A percentile compares a stretch with the other conserved stretches of the same genome.
Conservation (phyloP, 2,888 invertebrate genomes). For the Limnephilus marmoratus region DNA sequence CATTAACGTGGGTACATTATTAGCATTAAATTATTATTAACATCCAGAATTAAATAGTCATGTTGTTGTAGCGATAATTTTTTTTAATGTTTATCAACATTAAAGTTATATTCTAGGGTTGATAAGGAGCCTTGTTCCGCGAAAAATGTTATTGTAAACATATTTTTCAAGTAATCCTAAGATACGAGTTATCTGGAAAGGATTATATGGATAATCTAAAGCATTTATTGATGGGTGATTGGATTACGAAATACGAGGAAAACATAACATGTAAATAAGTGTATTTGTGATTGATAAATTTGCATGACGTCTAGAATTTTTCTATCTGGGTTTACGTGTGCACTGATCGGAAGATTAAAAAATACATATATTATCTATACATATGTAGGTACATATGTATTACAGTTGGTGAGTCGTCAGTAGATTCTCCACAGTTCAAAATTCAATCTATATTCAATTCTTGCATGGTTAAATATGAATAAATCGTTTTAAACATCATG, state of each 20-base stretch:
- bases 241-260: not conserved
- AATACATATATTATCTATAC: no score
- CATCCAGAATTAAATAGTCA: not conserved
- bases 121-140: not conserved
- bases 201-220: no score
- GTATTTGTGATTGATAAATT: not conserved
- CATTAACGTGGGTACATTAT: not conserved
- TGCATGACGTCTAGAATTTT: not conserved
- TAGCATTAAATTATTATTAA: not conserved
- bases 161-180: no score
- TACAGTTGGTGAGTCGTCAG: no score
- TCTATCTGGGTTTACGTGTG: not conserved
- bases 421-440: no score
- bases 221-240: not conserved
- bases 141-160: not conserved
- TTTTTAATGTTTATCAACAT: not conserved
- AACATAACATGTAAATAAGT: not conserved
- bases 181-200: no score
- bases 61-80: not conserved
- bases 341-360: not conserved
- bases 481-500: no score
- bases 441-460: no score
- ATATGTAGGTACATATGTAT: no score
- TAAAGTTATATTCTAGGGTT: not conserved
- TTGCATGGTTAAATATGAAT: no score